phyloP scores from a whole-genome alignment of 53 echinoderm and acorn worm genomes.

The Holothuria leucospilota region DNA sequence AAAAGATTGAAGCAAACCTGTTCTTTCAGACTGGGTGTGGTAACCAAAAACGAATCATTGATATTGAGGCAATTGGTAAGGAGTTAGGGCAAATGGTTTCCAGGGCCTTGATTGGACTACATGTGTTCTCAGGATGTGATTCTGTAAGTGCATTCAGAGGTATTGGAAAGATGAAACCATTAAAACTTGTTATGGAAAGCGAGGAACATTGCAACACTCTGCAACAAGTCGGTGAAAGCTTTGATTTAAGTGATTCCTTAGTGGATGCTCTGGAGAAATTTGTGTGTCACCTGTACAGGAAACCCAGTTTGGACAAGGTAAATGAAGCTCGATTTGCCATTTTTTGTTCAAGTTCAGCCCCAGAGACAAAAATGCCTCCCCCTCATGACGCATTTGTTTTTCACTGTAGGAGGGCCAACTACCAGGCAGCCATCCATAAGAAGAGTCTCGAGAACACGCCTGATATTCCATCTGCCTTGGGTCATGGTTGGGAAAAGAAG shows the following conservation, averaged over 20 bases:
- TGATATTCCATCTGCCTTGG: too few species aligned
- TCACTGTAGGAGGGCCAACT: neutral
- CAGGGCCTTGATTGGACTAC: constrained; percentile 30
- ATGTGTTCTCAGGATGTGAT: constrained; percentile 39
- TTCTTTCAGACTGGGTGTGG: too few species aligned
- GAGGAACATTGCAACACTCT: too few species aligned
- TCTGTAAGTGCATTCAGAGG: constrained; percentile 50
- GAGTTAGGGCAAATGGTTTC: neutral
- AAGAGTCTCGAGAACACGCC: neutral
- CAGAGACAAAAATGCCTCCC: neutral
- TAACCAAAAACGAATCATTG: too few species aligned
- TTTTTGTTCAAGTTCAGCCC: neutral
- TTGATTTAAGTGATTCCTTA: too few species aligned
- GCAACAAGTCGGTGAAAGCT: too few species aligned
- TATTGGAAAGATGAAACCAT: constrained; percentile 45
- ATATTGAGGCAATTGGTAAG: constrained; percentile 19
- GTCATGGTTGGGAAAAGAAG: too few species aligned
- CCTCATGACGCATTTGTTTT: neutral
- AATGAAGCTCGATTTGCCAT: constrained; percentile 3
- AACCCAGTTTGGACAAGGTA: neutral
- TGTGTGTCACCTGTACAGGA: neutral
- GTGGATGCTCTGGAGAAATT: too few species aligned
- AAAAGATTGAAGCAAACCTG: too few species aligned
- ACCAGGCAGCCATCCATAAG: neutral
- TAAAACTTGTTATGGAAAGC: constrained; percentile 26